Conservation (phyloP, 1,140 invertebrate species). For the Calephelis nemesis region DNA sequence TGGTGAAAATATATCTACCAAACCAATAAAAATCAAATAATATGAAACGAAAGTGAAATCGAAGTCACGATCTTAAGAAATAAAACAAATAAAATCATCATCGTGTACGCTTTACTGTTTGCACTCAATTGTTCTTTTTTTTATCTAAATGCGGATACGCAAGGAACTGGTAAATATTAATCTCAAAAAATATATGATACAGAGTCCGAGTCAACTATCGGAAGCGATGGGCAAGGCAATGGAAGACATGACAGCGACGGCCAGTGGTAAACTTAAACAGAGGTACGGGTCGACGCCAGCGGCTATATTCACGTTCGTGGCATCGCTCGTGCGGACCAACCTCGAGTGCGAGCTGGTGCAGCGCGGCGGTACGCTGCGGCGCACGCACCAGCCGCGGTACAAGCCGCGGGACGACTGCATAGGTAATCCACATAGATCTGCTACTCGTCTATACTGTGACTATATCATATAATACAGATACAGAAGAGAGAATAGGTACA, state of each 20-base stretch:
- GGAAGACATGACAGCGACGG: conserved; percentile 94
- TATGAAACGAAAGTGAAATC: too few relatives aligned
- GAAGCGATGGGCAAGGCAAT: conserved; percentile 93
- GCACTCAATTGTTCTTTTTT: neutral
- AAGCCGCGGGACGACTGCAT: conserved; percentile 93
- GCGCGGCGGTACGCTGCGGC: conserved; percentile 87
- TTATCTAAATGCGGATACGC: neutral
- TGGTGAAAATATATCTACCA: too few relatives aligned
- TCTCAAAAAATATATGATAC: too few relatives aligned
- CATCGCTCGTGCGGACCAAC: conserved; percentile 95
- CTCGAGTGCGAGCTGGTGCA: conserved; percentile 95
- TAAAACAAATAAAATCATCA: too few relatives aligned
- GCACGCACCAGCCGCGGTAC: conserved; percentile 76
- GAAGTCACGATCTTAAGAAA: too few relatives aligned
- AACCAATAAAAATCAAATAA: too few relatives aligned
- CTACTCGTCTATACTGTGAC: neutral
- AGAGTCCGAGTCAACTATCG: conserved; percentile 81
- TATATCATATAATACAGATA: neutral
- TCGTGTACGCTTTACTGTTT: too few relatives aligned
- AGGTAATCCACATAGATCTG: conserved; percentile 48
- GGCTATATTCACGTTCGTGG: conserved; percentile 92
- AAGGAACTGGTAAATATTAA: too few relatives aligned
- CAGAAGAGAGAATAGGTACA: too few relatives aligned
- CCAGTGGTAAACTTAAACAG: conserved; percentile 78
- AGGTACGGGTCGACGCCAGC: conserved; percentile 83